Base-by-base conservation (phyloP, 1,140 invertebrate species). In the Contarinia nasturtii region DNA sequence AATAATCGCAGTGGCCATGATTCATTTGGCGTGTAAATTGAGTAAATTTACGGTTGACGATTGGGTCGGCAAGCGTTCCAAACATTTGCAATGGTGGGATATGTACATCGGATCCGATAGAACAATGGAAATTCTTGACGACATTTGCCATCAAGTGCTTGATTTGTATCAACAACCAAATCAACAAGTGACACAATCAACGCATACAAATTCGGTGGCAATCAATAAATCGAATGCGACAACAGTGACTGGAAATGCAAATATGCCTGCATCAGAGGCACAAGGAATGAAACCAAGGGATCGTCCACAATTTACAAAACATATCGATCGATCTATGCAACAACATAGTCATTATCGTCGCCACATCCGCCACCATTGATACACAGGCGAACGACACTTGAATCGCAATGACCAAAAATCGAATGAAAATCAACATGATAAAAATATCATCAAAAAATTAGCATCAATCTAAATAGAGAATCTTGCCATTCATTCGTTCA, bases 1-100 rank as follows among this genome's bases (percentile, higher is more conserved):
- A 68, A 91, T 98, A 41, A 93, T 97, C 52, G 91, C 92, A 1
- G 90, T 96, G n/a, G 91, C 94, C 1, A 67, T 97, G 1, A 92
- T 97, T 77, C 94, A 97, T 65, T 68, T 98, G 40, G 90, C 93
- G 1, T 87, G 88, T n/a, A 93, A 93, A 64, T 67, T 97, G 20
- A 91, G 86, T 58, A 94, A 95, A 64, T 95, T 95, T 71, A 88
- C 92, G 60, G 84, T 96, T 0, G 72, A 78, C 11, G 92, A 97
- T 65, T 97, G 93, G 93, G 73, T 76, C 46, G 89, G 87, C 3
- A 72, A 89, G 33, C 72, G 71, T 19, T 65, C 78, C 0, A 83
- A 84, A 54, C 89, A 94, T 63, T 73, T 78, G 22, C 75, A 86
- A 36, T 98, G 94, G 94, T 98, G 92, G 92, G 94, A 97, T 56